These are phyloP conservation scores for Lanistes nyassanus DNA, from an alignment of 1,140 invertebrate species.

Conservation along the genomic window DNA sequence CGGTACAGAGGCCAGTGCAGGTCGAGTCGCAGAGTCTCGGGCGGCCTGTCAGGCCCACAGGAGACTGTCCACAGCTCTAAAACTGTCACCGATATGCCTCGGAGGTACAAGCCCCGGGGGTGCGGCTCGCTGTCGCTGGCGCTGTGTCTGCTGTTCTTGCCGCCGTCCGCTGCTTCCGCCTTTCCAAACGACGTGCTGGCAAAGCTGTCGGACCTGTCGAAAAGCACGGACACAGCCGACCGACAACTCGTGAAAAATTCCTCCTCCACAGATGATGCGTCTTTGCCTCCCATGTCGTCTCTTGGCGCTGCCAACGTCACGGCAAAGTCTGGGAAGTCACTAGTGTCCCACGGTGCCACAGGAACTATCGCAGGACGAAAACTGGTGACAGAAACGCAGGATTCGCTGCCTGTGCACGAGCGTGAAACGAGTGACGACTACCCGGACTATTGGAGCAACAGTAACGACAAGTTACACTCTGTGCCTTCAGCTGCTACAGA, in stretches of 20 bases:
- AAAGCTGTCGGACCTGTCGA: conserved; percentile 4
- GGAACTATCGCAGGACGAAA: not conserved
- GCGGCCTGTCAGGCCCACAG: too few species aligned
- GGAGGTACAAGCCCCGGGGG: not conserved
- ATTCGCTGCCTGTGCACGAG: too few species aligned
- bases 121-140: conserved; percentile 6
- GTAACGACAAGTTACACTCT: too few species aligned
- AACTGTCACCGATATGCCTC: too few species aligned
- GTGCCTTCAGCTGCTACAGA: too few species aligned
- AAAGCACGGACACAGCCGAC: not conserved
- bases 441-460: too few species aligned
- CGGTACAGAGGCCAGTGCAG: too few species aligned
- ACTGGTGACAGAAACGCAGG: not conserved
- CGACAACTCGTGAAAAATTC: not conserved
- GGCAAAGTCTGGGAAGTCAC: not conserved
- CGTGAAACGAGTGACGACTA: too few species aligned
- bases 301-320: not conserved
- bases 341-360: not conserved
- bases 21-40: too few species aligned
- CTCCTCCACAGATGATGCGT: not conserved
- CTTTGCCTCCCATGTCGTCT: not conserved
- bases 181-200: conserved; percentile 19
- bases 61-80: too few species aligned
- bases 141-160: not conserved
- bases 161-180: conserved; percentile 5